Conservation (phyloP, 2,113 vertebrate species). For the Cepphus grylle region DNA sequence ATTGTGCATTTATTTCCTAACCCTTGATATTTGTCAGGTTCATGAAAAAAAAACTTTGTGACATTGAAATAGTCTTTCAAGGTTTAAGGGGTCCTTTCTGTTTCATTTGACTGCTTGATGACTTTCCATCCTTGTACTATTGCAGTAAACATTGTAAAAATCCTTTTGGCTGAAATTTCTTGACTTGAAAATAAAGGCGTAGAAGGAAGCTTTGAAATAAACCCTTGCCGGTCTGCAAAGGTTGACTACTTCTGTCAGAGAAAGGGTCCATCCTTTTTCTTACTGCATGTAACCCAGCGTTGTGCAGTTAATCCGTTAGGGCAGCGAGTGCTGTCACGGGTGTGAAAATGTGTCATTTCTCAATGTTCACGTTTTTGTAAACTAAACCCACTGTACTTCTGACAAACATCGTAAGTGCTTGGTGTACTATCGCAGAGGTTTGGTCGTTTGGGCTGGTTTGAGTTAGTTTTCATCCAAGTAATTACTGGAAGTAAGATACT, state of each 20-base stretch:
- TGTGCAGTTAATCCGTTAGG: neutral
- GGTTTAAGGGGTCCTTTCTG: neutral
- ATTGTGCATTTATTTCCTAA: neutral
- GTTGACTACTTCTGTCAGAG: neutral
- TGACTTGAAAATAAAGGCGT: neutral
- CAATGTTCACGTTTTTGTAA: neutral
- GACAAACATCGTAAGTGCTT: neutral
- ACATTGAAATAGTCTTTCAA: neutral
- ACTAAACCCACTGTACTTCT: neutral
- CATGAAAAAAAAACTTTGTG: neutral
- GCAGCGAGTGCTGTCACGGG: neutral
- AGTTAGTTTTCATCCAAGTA: neutral
- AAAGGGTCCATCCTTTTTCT: neutral
- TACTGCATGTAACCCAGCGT: neutral
- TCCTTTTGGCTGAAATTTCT: neutral
- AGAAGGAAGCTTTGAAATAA: neutral
- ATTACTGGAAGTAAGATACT: neutral
- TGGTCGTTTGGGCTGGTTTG: neutral
- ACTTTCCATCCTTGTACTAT: neutral
- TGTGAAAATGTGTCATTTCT: neutral
- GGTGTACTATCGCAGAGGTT: neutral
- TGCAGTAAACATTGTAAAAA: neutral
- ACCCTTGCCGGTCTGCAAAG: neutral
- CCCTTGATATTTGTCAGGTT: neutral
- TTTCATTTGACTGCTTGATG: neutral